These are phyloP conservation scores for Etheostoma spectabile DNA, from an alignment of 2,113 vertebrate species.

Conservation along the genomic window DNA sequence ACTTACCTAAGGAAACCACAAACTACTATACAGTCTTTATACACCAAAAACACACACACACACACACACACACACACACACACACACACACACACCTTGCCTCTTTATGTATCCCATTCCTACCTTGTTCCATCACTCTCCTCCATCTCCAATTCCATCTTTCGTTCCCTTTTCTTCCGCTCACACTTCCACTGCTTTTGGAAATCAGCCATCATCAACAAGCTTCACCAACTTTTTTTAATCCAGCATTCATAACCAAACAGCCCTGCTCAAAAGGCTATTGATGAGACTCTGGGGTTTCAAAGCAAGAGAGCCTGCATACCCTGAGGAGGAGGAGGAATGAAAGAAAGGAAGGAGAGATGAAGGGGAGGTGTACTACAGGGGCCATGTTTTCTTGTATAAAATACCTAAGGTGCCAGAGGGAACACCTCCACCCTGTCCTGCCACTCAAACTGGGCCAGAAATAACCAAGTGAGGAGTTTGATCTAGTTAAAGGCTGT, in stretches of 20 bases:
- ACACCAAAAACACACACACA: slow-evolving; percentile 20
- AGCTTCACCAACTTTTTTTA: slow-evolving; percentile 39
- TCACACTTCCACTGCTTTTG: slow-evolving; percentile 64
- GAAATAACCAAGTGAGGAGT: slow-evolving; percentile 17
- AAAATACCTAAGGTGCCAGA: slow-evolving; percentile 65
- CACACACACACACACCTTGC: slow-evolving; percentile 17
- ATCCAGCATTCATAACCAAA: slow-evolving; percentile 57
- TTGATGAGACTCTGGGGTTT: slow-evolving; percentile 64
- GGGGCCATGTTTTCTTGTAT: slow-evolving; percentile 48
- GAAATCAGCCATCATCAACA: slow-evolving; percentile 70
- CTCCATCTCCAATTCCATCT: slow-evolving; percentile 47
- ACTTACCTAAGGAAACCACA: slow-evolving; percentile 80
- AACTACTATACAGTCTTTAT: slow-evolving; percentile 49
- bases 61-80: not conserved
- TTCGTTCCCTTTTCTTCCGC: slow-evolving; percentile 50
- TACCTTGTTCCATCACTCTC: slow-evolving; percentile 37
- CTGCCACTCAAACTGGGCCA: slow-evolving; percentile 9
- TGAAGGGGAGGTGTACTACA: slow-evolving; percentile 42
- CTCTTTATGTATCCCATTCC: slow-evolving; percentile 43
- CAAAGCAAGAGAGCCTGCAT: slow-evolving; percentile 26
- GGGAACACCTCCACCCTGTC: slow-evolving; percentile 48
- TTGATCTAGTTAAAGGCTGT: not conserved
- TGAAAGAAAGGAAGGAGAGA: slow-evolving; percentile 24
- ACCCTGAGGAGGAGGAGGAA: slow-evolving; percentile 16
- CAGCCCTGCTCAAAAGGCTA: slow-evolving; percentile 65